phyloP scores from a whole-genome alignment of 2,888 invertebrate genomes.

The Tachystola acroxantha region DNA sequence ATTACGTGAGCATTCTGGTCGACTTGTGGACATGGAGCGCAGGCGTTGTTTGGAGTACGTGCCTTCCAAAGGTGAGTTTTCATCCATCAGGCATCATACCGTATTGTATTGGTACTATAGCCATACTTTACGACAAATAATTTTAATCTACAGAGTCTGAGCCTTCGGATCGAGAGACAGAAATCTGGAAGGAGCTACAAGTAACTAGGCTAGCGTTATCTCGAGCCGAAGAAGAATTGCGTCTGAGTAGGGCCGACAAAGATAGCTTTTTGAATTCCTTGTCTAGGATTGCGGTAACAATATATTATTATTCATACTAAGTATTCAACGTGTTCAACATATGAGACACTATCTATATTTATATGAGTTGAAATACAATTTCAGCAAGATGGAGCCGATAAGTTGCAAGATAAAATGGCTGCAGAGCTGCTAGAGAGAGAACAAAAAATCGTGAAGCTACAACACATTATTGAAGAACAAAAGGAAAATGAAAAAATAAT shows the following conservation, averaged over 20 bases:
- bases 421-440: conserved; percentile 56
- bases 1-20: conserved; percentile 45
- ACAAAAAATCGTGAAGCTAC: conserved; percentile 49
- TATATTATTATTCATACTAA: conserved; percentile 4
- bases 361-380: conserved; percentile 18
- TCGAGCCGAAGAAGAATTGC: conserved; percentile 55
- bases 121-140: too few relatives aligned
- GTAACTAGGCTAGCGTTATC: conserved; percentile 43
- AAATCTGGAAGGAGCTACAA: conserved; percentile 71
- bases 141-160: conserved; percentile 39
- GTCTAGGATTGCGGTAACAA: conserved; percentile 63
- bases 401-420: conserved; percentile 53
- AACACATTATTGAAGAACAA: conserved; percentile 48
- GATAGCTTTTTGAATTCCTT: conserved; percentile 68
- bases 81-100: too few relatives aligned
- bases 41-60: conserved; percentile 51
- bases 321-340: not conserved
- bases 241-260: conserved; percentile 63
- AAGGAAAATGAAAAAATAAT: conserved; percentile 53
- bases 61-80: conserved; percentile 48
- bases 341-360: too few relatives aligned
- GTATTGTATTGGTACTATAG: too few relatives aligned
- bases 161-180: conserved; percentile 65
- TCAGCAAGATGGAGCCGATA: conserved; percentile 55
- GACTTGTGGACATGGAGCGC: conserved; percentile 50